Percentiles rank a stretch among this genome's conserved stretches.
Evolutionary conservation across 2,113 vertebrate species (phyloP).

Genomic region (Hippoglossus stenolepis): DNA sequence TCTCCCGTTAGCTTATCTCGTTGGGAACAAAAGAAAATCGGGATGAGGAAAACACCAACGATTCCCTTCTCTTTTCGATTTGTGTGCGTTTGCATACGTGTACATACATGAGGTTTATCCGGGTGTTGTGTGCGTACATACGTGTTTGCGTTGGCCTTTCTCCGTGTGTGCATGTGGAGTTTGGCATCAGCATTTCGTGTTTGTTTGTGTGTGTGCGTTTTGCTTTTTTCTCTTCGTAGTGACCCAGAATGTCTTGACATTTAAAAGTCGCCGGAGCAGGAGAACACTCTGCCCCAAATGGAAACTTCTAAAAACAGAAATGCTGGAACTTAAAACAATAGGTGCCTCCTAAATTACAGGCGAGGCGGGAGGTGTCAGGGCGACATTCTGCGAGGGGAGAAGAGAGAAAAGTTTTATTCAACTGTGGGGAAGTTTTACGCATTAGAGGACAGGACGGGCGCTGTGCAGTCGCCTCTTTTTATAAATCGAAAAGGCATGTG

Average conservation of each 20-base stretch:
- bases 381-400: too few relatives aligned
- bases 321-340: constrained; percentile 39
- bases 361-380: constrained; percentile 10
- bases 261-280: constrained; percentile 14
- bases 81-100: background rate
- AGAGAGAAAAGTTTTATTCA: background rate
- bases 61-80: background rate
- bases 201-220: background rate
- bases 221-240: background rate
- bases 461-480: background rate
- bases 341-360: constrained; percentile 6
- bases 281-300: constrained; percentile 53
- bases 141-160: background rate
- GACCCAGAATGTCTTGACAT: constrained; percentile 51
- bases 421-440: background rate
- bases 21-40: constrained; percentile 25
- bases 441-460: background rate
- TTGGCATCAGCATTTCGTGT: background rate
- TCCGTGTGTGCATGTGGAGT: background rate
- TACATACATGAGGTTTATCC: background rate
- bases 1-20: constrained; percentile 21
- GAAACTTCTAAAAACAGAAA: constrained; percentile 49
- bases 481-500: background rate
- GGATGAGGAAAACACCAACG: constrained; percentile 6
- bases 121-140: background rate